phyloP scores from a whole-genome alignment of 1,140 invertebrate species.

The Cherax destructor region DNA sequence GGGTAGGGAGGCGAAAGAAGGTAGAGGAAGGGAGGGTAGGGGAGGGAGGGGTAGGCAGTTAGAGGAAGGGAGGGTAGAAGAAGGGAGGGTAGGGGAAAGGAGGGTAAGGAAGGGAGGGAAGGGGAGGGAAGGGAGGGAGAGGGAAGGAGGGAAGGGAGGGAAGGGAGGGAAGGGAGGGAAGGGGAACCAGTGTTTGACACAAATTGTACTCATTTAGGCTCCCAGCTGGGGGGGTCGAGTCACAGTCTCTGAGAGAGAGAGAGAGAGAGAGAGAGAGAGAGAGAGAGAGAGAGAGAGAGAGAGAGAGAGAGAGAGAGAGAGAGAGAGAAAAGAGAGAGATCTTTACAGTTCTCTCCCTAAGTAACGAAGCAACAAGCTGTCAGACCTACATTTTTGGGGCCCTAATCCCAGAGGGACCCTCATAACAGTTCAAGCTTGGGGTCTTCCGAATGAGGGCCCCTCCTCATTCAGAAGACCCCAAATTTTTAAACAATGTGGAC shows the following conservation, averaged over 20 bases:
- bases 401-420: background rate
- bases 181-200: too few relatives aligned
- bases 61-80: background rate
- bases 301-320: background rate
- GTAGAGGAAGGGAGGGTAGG: too few relatives aligned
- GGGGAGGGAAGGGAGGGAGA: too few relatives aligned
- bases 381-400: background rate
- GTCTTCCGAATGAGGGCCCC: background rate
- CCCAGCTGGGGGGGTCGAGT: background rate
- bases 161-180: too few relatives aligned
- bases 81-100: too few relatives aligned
- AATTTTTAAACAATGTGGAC: background rate
- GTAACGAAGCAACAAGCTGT: slow-evolving; percentile 6
- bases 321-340: background rate
- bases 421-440: background rate
- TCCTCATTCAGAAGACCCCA: background rate
- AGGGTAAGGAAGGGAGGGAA: too few relatives aligned
- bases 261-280: background rate
- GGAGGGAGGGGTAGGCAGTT: background rate
- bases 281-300: background rate
- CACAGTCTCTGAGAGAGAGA: background rate
- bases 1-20: too few relatives aligned
- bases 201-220: background rate
- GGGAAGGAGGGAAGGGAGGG: too few relatives aligned
- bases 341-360: background rate